phyloP scores from a whole-genome alignment of 1,140 invertebrate species.

The Neodiprion virginianus region DNA sequence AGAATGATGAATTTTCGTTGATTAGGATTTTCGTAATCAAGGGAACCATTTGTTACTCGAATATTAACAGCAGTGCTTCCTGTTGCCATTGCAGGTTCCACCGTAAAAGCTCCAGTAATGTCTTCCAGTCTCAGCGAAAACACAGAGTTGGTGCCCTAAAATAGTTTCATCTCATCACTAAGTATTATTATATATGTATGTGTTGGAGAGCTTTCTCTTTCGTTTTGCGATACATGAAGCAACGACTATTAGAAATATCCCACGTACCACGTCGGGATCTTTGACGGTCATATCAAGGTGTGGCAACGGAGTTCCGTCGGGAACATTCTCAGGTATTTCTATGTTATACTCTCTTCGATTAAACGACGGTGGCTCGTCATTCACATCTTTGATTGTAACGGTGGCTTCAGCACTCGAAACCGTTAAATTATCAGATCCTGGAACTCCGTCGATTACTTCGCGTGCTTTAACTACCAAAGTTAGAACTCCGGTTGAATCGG shows the following conservation, averaged over 20 bases:
- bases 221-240: not conserved
- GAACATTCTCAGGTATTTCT: slow-evolving; percentile 82
- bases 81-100: slow-evolving; percentile 80
- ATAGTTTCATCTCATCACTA: slow-evolving; percentile 22
- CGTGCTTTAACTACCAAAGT: slow-evolving; percentile 77
- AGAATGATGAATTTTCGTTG: slow-evolving; percentile 89
- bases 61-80: slow-evolving; percentile 84
- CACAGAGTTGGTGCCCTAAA: slow-evolving; percentile 80
- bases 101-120: slow-evolving; percentile 80
- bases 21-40: slow-evolving; percentile 93
- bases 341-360: slow-evolving; percentile 82
- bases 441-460: slow-evolving; percentile 76
- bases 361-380: slow-evolving; percentile 90
- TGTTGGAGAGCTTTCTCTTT: not conserved
- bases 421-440: slow-evolving; percentile 71
- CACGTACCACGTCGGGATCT: slow-evolving; percentile 82
- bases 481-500: slow-evolving; percentile 79
- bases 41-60: slow-evolving; percentile 76
- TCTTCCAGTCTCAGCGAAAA: slow-evolving; percentile 81
- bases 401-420: slow-evolving; percentile 75
- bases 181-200: too few species aligned
- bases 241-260: not conserved
- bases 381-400: slow-evolving; percentile 89
- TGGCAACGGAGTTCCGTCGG: slow-evolving; percentile 80
- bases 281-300: slow-evolving; percentile 85